A percentile compares a stretch with the other conserved stretches of the same genome.
These are phyloP conservation scores for Drosophila infuscata DNA, from an alignment of 2,888 invertebrate genomes.

Conservation along the genomic window DNA sequence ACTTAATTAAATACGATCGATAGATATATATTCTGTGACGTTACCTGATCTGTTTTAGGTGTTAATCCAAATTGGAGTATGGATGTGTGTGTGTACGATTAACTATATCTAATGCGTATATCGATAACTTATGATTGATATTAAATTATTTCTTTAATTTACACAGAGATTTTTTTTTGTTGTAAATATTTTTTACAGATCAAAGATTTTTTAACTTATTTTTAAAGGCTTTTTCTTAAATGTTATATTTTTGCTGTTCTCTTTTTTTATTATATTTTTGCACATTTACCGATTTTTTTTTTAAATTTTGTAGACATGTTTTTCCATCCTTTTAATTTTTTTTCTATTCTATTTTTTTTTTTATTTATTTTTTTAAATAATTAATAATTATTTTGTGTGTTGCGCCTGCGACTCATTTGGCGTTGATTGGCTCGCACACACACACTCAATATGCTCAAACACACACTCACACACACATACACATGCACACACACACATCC, in stretches of 20 bases:
- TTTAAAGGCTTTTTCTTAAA: not conserved
- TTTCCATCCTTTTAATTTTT: not conserved
- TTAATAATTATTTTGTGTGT: constrained; percentile 40
- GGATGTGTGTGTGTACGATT: not conserved
- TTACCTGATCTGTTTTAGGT: not conserved
- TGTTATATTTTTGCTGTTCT: not conserved
- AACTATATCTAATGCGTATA: not conserved
- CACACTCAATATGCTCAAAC: constrained; percentile 14
- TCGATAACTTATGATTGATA: not conserved
- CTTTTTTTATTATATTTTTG: not conserved
- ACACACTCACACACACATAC: constrained; percentile 9
- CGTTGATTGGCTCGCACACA: constrained; percentile 63
- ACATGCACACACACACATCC: constrained; percentile 9
- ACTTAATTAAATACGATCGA: not conserved
- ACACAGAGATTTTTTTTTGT: not conserved
- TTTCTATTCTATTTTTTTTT: not conserved
- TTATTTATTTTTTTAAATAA: constrained; percentile 8
- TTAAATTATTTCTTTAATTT: not conserved
- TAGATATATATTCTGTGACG: not conserved
- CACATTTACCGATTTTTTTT: not conserved
- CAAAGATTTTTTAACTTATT: not conserved
- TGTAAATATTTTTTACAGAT: not conserved
- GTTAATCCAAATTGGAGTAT: too few relatives aligned
- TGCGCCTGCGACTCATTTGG: constrained; percentile 65
- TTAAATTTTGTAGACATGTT: not conserved